Percentiles rank a stretch among this genome's conserved stretches.
These are phyloP conservation scores for Tetraneura akinire DNA, from an alignment of 1,140 invertebrate genomes.

Conservation along the genomic window DNA sequence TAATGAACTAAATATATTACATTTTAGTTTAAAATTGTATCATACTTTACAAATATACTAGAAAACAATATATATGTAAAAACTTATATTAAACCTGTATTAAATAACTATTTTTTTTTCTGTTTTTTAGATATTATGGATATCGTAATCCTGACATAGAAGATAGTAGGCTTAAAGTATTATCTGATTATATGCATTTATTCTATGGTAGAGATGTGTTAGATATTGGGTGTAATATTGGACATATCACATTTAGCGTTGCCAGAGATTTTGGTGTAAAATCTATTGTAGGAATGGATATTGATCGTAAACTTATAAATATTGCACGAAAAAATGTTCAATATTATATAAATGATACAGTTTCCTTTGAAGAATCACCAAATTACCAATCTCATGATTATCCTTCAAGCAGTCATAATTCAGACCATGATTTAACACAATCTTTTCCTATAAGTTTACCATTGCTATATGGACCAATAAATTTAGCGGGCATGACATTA, in stretches of 20 bases:
- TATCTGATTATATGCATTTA: conserved; percentile 76
- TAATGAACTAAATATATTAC: too few species aligned
- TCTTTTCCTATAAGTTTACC: conserved; percentile 82
- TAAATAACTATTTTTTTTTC: not conserved
- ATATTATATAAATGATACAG: conserved; percentile 69
- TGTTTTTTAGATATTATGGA: conserved; percentile 81
- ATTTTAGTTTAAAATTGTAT: too few species aligned
- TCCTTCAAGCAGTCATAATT: conserved; percentile 54
- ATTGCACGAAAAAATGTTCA: conserved; percentile 78
- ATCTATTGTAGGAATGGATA: conserved; percentile 91
- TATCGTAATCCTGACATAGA: conserved; percentile 82
- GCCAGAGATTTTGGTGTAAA: conserved; percentile 82
- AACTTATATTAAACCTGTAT: not conserved
- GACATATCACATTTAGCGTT: conserved; percentile 85
- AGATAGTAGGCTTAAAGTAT: conserved; percentile 80
- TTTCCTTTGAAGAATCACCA: not conserved
- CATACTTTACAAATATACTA: too few species aligned
- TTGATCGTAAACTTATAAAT: conserved; percentile 82
- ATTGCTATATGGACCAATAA: conserved; percentile 77
- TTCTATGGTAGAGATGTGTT: conserved; percentile 89
- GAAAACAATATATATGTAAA: too few species aligned
- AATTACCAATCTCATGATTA: conserved; percentile 31
- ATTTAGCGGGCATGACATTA: conserved; percentile 64
- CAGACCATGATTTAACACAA: conserved; percentile 21
- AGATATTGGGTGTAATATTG: conserved; percentile 97